Percentiles rank a stretch among this genome's conserved stretches.
These are phyloP conservation scores for Daktulosphaira vitifoliae DNA, from an alignment of 1,140 invertebrate species.

Conservation along the genomic window DNA sequence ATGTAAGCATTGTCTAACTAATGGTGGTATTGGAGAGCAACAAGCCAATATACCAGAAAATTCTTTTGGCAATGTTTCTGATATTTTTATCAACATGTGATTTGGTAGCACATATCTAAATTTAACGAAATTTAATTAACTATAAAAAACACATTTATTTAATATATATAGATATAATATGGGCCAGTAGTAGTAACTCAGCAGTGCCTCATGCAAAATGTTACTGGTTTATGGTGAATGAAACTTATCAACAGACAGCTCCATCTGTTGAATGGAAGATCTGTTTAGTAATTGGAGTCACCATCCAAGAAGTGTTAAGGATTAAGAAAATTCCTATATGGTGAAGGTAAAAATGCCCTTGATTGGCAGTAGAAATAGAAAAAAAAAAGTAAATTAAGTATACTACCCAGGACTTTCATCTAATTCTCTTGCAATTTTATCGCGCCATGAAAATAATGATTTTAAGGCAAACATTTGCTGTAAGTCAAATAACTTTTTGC, in stretches of 20 bases:
- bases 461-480: constrained; percentile 74
- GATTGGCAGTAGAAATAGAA: constrained; percentile 24
- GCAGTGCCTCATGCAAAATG: no score
- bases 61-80: constrained; percentile 83
- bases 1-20: constrained; percentile 67
- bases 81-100: constrained; percentile 88
- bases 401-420: constrained; percentile 79
- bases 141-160: not conserved
- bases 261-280: no score
- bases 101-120: constrained; percentile 86
- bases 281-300: no score
- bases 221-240: no score
- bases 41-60: constrained; percentile 87
- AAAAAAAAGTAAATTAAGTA: not conserved
- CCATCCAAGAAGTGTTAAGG: no score
- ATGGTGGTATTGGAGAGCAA: constrained; percentile 84
- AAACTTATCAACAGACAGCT: no score
- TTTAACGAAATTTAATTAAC: constrained; percentile 37
- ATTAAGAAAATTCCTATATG: no score
- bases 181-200: no score
- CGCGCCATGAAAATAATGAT: constrained; percentile 81
- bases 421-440: constrained; percentile 68
- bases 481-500: constrained; percentile 73
- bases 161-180: no score
- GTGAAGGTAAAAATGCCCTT: not conserved